Conservation (phyloP, 2,113 vertebrate genomes). For the Zosterops lateralis region DNA sequence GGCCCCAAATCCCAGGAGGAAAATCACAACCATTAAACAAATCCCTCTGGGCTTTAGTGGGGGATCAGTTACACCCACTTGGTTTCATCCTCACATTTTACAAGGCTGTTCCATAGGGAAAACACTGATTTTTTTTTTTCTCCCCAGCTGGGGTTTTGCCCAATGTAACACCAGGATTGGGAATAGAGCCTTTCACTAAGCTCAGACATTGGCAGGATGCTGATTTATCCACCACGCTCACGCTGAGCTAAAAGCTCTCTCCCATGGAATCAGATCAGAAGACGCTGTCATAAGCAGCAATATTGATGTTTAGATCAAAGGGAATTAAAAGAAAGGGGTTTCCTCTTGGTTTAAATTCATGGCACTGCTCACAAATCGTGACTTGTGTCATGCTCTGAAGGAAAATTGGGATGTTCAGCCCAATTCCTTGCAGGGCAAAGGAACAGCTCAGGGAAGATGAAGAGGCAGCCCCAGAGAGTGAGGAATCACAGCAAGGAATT, state of each 20-base stretch:
- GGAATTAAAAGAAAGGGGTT: background rate
- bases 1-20: background rate
- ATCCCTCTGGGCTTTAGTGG: background rate
- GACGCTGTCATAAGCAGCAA: background rate
- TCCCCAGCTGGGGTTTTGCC: background rate
- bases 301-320: background rate
- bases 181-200: background rate
- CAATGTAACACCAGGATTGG: background rate
- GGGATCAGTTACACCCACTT: background rate
- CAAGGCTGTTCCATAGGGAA: background rate
- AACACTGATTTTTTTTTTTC: background rate
- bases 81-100: background rate
- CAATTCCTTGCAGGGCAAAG: background rate
- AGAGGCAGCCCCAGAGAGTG: background rate
- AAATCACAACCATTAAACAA: background rate
- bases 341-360: background rate
- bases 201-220: background rate
- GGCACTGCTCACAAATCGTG: background rate
- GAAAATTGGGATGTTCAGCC: background rate
- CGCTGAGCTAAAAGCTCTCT: background rate
- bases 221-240: background rate
- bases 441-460: background rate
- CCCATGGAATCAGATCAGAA: background rate
- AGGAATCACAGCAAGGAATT: background rate
- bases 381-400: background rate